phyloP scores from a whole-genome alignment of 2,888 invertebrate genomes.

The Papilio elwesi region DNA sequence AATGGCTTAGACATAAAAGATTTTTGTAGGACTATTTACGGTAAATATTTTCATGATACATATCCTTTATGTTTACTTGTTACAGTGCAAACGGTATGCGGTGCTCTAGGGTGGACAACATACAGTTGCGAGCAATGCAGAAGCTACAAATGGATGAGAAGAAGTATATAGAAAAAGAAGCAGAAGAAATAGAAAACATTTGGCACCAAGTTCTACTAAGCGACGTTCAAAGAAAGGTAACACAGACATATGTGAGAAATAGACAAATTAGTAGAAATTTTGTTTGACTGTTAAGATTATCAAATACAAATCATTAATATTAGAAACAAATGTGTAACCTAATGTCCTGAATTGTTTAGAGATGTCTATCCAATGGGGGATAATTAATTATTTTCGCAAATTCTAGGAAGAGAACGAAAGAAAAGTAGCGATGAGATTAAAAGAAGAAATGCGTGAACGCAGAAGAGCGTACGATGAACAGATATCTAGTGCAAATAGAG shows the following conservation, averaged over 20 bases:
- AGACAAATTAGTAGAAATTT: no score
- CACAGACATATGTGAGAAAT: neutral
- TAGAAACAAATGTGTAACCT: no score
- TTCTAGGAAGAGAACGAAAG: slow-evolving; percentile 66
- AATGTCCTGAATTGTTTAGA: no score
- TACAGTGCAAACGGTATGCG: slow-evolving; percentile 70
- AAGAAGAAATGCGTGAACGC: slow-evolving; percentile 67
- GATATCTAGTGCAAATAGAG: slow-evolving; percentile 68
- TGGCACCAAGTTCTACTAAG: slow-evolving; percentile 72
- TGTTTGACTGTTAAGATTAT: no score
- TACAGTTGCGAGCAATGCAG: slow-evolving; percentile 61
- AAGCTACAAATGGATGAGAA: slow-evolving; percentile 71
- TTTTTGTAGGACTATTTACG: no score
- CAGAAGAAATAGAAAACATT: slow-evolving; percentile 61
- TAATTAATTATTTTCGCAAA: neutral
- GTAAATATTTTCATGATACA: no score
- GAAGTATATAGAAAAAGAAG: slow-evolving; percentile 58
- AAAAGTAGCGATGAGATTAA: slow-evolving; percentile 54
- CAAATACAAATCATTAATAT: no score
- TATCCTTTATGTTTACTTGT: slow-evolving; percentile 5
- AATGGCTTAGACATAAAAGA: no score
- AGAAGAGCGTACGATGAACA: slow-evolving; percentile 72
- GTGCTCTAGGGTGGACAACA: slow-evolving; percentile 65
- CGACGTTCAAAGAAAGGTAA: slow-evolving; percentile 67
- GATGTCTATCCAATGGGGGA: no score